These are phyloP conservation scores for Pseudococcus jackbeardsleyi DNA, from an alignment of 2,888 invertebrate genomes.

Conservation along the genomic window DNA sequence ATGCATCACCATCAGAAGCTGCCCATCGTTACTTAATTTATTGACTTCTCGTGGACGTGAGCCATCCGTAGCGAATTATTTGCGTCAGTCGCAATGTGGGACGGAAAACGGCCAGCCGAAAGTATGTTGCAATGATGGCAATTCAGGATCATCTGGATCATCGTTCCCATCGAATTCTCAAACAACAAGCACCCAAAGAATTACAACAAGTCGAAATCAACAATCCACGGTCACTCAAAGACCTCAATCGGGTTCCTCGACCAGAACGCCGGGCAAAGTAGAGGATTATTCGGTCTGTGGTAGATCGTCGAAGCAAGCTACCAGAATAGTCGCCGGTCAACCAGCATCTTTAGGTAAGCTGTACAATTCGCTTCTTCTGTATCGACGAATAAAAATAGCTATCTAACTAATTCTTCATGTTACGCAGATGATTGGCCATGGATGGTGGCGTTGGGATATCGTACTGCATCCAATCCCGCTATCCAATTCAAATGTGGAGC, in stretches of 20 bases:
- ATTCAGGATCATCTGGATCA: not conserved
- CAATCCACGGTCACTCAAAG: not conserved
- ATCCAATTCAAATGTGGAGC: not conserved
- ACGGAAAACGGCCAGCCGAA: not conserved
- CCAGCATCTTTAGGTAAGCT: slow-evolving; percentile 32
- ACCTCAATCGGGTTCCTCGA: not conserved
- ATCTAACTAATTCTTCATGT: not conserved
- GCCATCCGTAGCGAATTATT: not conserved
- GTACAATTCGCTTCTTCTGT: no score
- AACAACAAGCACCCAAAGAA: not conserved
- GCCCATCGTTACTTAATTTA: not conserved
- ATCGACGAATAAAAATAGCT: not conserved
- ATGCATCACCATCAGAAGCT: not conserved
- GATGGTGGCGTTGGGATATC: slow-evolving; percentile 3
- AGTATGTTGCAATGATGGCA: not conserved
- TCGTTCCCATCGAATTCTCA: not conserved
- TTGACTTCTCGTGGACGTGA: slow-evolving; percentile 9
- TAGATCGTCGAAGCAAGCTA: not conserved
- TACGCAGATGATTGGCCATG: not conserved
- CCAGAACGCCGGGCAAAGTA: not conserved
- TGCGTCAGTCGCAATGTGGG: slow-evolving; percentile 17
- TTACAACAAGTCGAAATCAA: not conserved
- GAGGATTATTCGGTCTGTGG: not conserved
- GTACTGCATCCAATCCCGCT: not conserved
- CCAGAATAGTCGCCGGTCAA: slow-evolving; percentile 34